Conservation (phyloP, 1,140 invertebrate genomes). For the Drosophila kikkawai region DNA sequence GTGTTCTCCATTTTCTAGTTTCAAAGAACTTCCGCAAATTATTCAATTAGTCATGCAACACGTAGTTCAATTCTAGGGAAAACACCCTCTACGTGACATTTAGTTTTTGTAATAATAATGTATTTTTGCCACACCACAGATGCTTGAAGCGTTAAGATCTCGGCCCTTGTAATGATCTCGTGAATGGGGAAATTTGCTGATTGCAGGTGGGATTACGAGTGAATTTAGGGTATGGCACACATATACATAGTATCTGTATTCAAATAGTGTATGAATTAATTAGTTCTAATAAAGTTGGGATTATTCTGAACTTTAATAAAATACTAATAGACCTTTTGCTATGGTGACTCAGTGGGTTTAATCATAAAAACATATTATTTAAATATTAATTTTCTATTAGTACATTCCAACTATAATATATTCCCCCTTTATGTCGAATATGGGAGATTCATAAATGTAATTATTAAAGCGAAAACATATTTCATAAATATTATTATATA, state of each 20-base stretch:
- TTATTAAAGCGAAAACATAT: neutral
- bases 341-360: neutral
- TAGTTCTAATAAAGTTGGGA: neutral
- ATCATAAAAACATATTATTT: neutral
- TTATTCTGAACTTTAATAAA: neutral
- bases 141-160: neutral
- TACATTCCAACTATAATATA: neutral
- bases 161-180: constrained; percentile 12
- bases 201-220: neutral
- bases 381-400: neutral
- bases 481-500: neutral
- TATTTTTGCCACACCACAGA: constrained; percentile 2
- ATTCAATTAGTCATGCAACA: constrained; percentile 41
- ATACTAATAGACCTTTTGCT: neutral
- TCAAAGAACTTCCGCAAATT: constrained; percentile 43
- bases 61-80: constrained; percentile 27
- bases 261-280: constrained; percentile 12
- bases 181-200: constrained; percentile 25
- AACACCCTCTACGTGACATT: constrained; percentile 30
- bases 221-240: constrained; percentile 13
- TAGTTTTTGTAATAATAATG: constrained; percentile 7
- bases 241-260: constrained; percentile 23
- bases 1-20: constrained; percentile 8
- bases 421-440: too few relatives aligned
- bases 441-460: neutral